These are phyloP conservation scores for Masnerella sp. DNA, from an alignment of 2,888 invertebrate species.

Conservation along the genomic window DNA sequence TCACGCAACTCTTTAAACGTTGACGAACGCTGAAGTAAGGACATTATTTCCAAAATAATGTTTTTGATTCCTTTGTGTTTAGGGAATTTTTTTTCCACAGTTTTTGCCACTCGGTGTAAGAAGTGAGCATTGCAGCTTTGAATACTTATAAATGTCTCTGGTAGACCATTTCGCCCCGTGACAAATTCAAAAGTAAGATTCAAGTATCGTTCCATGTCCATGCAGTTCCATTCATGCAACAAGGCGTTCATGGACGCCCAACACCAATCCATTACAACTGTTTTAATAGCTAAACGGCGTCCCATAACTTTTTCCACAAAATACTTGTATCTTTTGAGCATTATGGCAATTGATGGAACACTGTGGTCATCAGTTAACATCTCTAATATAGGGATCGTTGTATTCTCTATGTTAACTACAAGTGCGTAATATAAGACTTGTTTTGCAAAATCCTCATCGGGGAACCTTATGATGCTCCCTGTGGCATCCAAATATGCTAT, in stretches of 20 bases:
- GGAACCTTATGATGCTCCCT: conserved; percentile 1
- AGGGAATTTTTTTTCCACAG: conserved; percentile 1
- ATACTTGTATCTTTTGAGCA: conserved; percentile 7
- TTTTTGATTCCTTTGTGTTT: not conserved
- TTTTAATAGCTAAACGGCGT: not conserved
- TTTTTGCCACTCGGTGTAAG: not conserved
- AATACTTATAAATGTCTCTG: not conserved
- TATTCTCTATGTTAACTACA: not conserved
- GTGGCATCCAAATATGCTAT: conserved; percentile 21
- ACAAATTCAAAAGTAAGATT: not conserved
- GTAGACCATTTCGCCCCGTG: not conserved
- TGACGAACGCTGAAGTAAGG: not conserved
- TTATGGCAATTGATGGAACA: conserved; percentile 5
- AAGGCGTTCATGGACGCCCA: conserved; percentile 18
- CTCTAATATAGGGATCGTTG: conserved; percentile 8
- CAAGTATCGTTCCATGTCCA: not conserved
- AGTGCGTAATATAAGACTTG: not conserved
- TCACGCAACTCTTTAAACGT: not conserved
- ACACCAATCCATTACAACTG: conserved; percentile 18
- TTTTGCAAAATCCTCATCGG: not conserved
- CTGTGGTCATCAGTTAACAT: conserved; percentile 3
- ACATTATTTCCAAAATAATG: not conserved
- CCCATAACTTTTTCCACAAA: not conserved
- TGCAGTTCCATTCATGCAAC: conserved; percentile 1
- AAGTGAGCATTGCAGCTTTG: conserved; percentile 7